These are phyloP conservation scores for Eretmocerus hayati DNA, from an alignment of 2,888 invertebrate species.

Conservation along the genomic window DNA sequence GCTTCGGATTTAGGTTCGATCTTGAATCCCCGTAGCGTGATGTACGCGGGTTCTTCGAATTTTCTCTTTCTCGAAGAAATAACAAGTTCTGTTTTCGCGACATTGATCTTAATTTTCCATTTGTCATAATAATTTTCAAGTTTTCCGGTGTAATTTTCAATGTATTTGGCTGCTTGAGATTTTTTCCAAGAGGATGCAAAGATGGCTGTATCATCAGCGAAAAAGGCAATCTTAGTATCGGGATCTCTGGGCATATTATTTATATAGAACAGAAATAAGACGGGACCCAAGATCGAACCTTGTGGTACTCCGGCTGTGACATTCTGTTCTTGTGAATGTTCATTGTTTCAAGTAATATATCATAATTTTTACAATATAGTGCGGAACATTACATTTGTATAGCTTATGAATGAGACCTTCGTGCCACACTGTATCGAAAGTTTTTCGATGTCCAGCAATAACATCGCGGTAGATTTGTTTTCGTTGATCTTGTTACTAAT, in stretches of 20 bases:
- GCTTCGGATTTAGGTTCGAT: conserved; percentile 4
- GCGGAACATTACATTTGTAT: conserved; percentile 21
- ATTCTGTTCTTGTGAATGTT: conserved; percentile 20
- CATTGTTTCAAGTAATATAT: conserved; percentile 26
- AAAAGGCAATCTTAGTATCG: conserved; percentile 21
- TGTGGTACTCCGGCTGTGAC: conserved; percentile 32
- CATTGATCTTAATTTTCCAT: conserved; percentile 8
- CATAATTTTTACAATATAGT: conserved; percentile 25
- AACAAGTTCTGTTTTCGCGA: conserved; percentile 1
- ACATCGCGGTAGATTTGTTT: conserved; percentile 6
- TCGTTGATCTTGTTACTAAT: conserved; percentile 1
- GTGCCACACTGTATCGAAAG: conserved; percentile 9
- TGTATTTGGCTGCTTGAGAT: background rate
- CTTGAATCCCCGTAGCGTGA: conserved; percentile 6
- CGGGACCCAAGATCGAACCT: conserved; percentile 24
- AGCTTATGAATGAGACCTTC: conserved; percentile 13
- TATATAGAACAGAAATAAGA: conserved; percentile 20
- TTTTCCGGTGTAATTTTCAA: background rate
- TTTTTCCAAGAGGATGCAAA: conserved; percentile 12
- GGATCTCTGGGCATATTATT: conserved; percentile 21
- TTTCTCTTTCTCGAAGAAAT: background rate
- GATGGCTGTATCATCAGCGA: conserved; percentile 26
- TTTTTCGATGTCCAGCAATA: conserved; percentile 7
- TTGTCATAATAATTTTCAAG: background rate
- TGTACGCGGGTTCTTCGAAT: background rate